phyloP scores from a whole-genome alignment of 2,888 invertebrate genomes.

The Cactoblastis cactorum region DNA sequence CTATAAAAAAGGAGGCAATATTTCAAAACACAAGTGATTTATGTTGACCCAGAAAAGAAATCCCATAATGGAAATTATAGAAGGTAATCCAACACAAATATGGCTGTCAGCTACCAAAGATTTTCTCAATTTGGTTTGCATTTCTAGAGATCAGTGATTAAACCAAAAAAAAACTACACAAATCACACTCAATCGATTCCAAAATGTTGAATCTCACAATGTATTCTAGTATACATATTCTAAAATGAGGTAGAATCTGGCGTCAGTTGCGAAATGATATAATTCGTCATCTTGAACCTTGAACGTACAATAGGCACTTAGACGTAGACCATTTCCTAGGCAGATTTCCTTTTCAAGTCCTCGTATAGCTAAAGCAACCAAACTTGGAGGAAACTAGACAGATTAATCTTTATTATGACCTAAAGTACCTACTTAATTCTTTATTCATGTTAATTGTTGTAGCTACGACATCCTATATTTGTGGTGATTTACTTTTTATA shows the following conservation, averaged over 20 bases:
- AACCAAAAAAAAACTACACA: no score
- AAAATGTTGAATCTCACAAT: no score
- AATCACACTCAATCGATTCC: no score
- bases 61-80: no score
- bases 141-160: no score
- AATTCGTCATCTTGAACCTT: slow-evolving; percentile 29
- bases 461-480: no score
- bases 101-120: no score
- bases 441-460: not conserved
- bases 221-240: not conserved
- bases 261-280: not conserved
- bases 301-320: slow-evolving; percentile 39
- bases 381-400: slow-evolving; percentile 1
- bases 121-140: no score
- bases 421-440: no score
- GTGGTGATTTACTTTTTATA: no score
- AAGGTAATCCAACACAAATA: no score
- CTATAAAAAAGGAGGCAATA: not conserved
- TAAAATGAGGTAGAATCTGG: not conserved
- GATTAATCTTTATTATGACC: not conserved
- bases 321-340: slow-evolving; percentile 43
- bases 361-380: not conserved
- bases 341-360: slow-evolving; percentile 39
- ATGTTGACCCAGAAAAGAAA: no score
- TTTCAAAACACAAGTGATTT: not conserved